A percentile compares a stretch with the other conserved stretches of the same genome.
These are phyloP conservation scores for Panagrolaimus sp. DNA, from an alignment of 1,140 invertebrate species.

Conservation along the genomic window DNA sequence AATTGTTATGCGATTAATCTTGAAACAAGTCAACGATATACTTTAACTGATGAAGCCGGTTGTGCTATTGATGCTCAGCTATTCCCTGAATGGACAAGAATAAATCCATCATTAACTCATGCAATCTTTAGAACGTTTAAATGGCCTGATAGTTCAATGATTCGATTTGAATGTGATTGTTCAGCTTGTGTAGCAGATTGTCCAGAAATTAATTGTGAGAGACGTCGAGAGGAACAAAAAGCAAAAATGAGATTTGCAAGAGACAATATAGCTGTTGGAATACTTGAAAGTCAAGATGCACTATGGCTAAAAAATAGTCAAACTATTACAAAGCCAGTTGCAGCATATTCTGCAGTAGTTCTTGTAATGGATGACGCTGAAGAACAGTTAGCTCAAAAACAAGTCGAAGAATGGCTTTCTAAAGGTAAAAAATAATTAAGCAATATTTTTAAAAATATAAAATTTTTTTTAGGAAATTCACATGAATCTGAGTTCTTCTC, in stretches of 20 bases:
- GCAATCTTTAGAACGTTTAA: constrained; percentile 52
- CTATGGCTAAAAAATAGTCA: not conserved
- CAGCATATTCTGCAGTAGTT: constrained; percentile 26
- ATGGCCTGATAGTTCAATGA: constrained; percentile 53
- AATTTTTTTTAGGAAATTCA: not conserved
- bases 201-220: constrained; percentile 37
- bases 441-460: not conserved
- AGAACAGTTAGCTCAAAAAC: constrained; percentile 25
- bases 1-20: constrained; percentile 55
- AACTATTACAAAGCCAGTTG: not conserved
- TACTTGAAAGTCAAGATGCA: constrained; percentile 13
- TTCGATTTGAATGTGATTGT: constrained; percentile 57
- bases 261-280: constrained; percentile 5
- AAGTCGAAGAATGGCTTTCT: constrained; percentile 25
- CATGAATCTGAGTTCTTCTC: not conserved
- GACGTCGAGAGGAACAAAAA: constrained; percentile 12
- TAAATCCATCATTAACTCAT: constrained; percentile 22
- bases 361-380: constrained; percentile 28
- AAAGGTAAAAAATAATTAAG: not conserved
- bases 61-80: constrained; percentile 49
- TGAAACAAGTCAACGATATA: constrained; percentile 50
- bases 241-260: constrained; percentile 30
- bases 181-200: constrained; percentile 45
- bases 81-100: constrained; percentile 49
- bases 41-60: constrained; percentile 45